Conservation (phyloP, 2,888 invertebrate genomes). For the Invenusta paracnida region DNA sequence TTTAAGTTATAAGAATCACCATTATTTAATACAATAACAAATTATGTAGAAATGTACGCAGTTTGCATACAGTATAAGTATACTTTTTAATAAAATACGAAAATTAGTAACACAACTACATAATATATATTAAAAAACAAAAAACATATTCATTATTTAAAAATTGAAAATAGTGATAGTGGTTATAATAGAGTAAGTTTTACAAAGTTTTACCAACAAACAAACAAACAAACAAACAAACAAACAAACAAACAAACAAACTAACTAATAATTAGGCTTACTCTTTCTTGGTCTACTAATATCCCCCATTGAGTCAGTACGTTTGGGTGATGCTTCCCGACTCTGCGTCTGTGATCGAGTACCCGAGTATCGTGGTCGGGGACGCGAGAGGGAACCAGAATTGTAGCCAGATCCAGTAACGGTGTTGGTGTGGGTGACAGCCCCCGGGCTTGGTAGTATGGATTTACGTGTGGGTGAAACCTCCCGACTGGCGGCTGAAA, state of each 20-base stretch:
- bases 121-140: no score
- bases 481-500: slow-evolving; percentile 29
- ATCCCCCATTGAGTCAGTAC: neutral
- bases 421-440: neutral
- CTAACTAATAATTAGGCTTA: neutral
- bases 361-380: neutral
- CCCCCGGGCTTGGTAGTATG: neutral
- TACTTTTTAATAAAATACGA: no score
- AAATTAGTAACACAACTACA: no score
- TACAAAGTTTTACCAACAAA: no score
- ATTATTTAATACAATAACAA: no score
- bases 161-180: no score
- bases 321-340: neutral
- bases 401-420: neutral
- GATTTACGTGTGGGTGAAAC: neutral
- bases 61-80: no score
- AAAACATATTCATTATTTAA: no score
- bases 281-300: neutral
- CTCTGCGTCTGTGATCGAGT: slow-evolving; percentile 14
- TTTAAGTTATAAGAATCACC: no score
- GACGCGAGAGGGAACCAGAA: neutral
- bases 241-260: neutral
- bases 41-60: no score
- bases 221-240: no score
- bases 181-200: no score